Conservation (phyloP, 2,113 vertebrate genomes). For the Tinamus guttatus region DNA sequence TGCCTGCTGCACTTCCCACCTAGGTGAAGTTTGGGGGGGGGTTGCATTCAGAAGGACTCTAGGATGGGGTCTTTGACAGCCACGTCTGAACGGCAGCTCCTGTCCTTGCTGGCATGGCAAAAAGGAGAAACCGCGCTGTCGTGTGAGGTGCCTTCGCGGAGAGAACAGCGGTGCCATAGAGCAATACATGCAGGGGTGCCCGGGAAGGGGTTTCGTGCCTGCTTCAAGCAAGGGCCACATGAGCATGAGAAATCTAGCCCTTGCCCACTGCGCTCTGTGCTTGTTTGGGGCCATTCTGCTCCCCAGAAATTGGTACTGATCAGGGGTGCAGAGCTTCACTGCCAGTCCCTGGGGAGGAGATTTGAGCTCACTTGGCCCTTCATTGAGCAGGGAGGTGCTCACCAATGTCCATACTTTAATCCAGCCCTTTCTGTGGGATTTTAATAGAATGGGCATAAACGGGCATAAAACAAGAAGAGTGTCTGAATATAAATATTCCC, state of each 20-base stretch:
- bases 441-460: not conserved
- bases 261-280: not conserved
- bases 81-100: rapidly evolving
- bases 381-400: not conserved
- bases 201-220: not conserved
- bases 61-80: not conserved
- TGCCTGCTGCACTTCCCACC: not conserved
- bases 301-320: not conserved
- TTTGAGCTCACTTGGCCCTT: not conserved
- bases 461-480: not conserved
- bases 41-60: not conserved
- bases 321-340: not conserved
- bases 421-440: not conserved
- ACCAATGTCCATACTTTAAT: not conserved
- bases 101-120: not conserved
- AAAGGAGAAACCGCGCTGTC: not conserved
- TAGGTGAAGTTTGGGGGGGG: not conserved
- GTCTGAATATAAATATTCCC: not conserved
- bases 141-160: no score
- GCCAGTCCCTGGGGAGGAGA: not conserved
- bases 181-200: rapidly evolving
- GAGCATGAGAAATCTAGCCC: not conserved
- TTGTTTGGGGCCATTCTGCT: no score
- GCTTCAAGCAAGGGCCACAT: not conserved
- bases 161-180: no score